Percentiles rank a stretch among this genome's conserved stretches.
phyloP scores from a whole-genome alignment of 2,888 invertebrate species.

The Plagiodera versicolora region DNA sequence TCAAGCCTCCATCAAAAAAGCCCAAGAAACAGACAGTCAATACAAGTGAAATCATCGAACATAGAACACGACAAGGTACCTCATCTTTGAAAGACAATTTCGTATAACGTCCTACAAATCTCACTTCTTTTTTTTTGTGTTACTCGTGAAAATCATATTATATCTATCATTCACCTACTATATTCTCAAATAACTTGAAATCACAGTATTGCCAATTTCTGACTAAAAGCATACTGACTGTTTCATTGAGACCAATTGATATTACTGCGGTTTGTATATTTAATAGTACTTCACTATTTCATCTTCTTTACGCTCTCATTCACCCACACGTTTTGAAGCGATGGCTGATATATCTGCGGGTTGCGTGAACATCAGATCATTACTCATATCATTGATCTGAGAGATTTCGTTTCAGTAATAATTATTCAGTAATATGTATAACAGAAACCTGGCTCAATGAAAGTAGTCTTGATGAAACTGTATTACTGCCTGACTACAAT shows the following conservation, averaged over 20 bases:
- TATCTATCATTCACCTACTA: not conserved
- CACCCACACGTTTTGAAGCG: no score
- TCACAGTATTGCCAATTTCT: no score
- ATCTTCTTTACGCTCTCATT: no score
- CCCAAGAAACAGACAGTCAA: not conserved
- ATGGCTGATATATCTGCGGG: not conserved
- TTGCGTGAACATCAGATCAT: not conserved
- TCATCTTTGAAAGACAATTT: no score
- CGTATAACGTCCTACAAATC: not conserved
- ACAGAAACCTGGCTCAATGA: not conserved
- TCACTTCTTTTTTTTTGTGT: not conserved
- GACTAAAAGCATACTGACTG: no score
- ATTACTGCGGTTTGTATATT: no score
- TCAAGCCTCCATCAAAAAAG: not conserved
- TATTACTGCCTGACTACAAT: not conserved
- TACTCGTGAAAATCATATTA: no score
- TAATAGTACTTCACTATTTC: no score
- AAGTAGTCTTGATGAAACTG: constrained; percentile 1
- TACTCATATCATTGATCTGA: not conserved
- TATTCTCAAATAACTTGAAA: no score
- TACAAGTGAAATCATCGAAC: not conserved
- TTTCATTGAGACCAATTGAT: no score
- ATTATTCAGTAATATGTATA: not conserved
- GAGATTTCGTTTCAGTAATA: not conserved
- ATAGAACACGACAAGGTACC: not conserved